Evolutionary conservation across 2,113 vertebrate species (phyloP).

Genomic region (Microtus richardsoni): DNA sequence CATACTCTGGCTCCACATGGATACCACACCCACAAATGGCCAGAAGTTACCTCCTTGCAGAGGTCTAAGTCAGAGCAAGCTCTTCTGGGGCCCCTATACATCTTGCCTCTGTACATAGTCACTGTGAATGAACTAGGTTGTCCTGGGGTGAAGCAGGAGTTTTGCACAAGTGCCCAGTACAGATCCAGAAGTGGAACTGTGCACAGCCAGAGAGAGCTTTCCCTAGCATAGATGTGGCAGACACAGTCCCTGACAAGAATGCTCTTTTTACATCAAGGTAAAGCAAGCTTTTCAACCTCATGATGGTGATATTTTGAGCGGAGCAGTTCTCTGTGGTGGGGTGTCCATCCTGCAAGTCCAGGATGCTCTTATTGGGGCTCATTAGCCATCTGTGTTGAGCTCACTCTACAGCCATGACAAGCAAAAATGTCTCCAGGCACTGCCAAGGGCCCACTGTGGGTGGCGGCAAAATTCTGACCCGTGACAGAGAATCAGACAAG

Average conservation of each 20-base stretch:
- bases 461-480: background rate
- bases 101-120: background rate
- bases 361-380: background rate
- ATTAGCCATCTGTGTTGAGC: background rate
- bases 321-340: background rate
- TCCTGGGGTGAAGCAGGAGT: accelerated
- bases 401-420: background rate
- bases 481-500: background rate
- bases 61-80: background rate
- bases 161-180: too few relatives aligned
- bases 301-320: accelerated
- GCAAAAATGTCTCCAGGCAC: background rate
- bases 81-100: background rate
- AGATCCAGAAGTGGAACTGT: too few relatives aligned
- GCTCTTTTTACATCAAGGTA: background rate
- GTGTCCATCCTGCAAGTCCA: background rate
- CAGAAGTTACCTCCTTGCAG: background rate
- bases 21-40: background rate
- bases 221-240: background rate
- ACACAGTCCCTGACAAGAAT: background rate
- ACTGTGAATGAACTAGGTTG: background rate
- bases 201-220: accelerated
- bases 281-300: background rate
- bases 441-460: background rate
- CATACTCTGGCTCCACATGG: background rate